Conservation (phyloP, 2,888 invertebrate genomes). For the Nowickia ferox region DNA sequence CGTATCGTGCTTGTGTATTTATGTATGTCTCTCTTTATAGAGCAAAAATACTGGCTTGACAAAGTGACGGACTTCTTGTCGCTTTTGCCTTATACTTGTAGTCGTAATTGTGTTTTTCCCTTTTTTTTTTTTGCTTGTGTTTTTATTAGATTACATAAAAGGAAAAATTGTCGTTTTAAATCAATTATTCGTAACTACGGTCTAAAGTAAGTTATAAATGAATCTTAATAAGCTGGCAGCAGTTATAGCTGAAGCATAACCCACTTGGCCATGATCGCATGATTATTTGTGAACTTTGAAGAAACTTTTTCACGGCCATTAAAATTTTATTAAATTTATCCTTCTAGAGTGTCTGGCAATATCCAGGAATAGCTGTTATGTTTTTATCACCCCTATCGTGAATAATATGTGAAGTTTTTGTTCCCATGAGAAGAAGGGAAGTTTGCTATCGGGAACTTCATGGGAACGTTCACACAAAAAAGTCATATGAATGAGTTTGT, state of each 20-base stretch:
- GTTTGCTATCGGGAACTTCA: too few species aligned
- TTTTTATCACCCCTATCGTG: too few species aligned
- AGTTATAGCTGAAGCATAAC: not conserved
- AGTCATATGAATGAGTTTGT: too few species aligned
- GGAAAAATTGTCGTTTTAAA: slow-evolving; percentile 65
- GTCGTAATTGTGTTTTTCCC: not conserved
- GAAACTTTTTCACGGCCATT: too few species aligned
- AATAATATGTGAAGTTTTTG: too few species aligned
- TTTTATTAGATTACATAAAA: slow-evolving; percentile 55
- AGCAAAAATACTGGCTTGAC: not conserved
- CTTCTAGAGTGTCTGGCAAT: too few species aligned
- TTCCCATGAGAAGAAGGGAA: too few species aligned
- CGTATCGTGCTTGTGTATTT: not conserved
- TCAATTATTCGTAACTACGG: slow-evolving; percentile 55
- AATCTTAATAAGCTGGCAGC: slow-evolving; percentile 16
- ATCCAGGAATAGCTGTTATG: too few species aligned
- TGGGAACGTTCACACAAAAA: too few species aligned
- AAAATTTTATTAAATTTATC: too few species aligned
- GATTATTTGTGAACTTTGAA: too few species aligned
- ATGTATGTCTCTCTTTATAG: not conserved
- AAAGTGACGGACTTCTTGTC: slow-evolving; percentile 4
- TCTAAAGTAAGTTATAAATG: slow-evolving; percentile 48
- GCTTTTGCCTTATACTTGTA: slow-evolving; percentile 8
- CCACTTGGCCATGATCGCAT: not conserved
- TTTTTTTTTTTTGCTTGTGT: not conserved